These are phyloP conservation scores for Sebastes taczanowskii DNA, from an alignment of 2,797 vertebrate species.

Conservation along the genomic window DNA sequence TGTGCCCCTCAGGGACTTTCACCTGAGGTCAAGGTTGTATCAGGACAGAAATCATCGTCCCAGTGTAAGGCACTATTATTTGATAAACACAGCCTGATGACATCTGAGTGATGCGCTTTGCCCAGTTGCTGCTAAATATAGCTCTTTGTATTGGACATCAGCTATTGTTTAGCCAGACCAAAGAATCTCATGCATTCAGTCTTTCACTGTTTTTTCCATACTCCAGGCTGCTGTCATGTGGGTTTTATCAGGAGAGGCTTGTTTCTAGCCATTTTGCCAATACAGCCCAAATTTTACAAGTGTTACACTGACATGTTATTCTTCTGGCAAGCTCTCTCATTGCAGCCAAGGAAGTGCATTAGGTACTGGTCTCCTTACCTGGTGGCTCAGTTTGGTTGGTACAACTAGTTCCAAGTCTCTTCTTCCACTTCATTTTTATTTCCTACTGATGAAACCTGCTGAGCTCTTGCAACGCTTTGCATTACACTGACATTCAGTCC, in stretches of 20 bases:
- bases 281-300: background rate
- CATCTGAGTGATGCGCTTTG: slow-evolving; percentile 16
- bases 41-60: background rate
- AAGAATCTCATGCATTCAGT: slow-evolving; percentile 8
- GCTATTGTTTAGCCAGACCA: slow-evolving; percentile 37
- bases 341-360: background rate
- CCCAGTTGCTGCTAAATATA: slow-evolving; percentile 58
- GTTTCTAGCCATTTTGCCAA: slow-evolving; percentile 5
- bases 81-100: slow-evolving; percentile 12
- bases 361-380: background rate
- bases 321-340: background rate
- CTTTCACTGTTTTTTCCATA: slow-evolving; percentile 13
- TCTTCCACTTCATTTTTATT: background rate
- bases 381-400: background rate
- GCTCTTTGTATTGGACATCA: slow-evolving; percentile 38
- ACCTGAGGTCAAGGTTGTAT: background rate
- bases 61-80: slow-evolving; percentile 1
- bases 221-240: slow-evolving; percentile 26
- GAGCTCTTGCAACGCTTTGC: background rate
- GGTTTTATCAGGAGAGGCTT: slow-evolving; percentile 23
- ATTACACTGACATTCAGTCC: background rate
- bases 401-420: background rate
- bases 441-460: background rate
- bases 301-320: slow-evolving; percentile 2
- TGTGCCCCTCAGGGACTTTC: background rate